Conservation (phyloP, 2,888 invertebrate species). For the Chrysolina oricalcia region DNA sequence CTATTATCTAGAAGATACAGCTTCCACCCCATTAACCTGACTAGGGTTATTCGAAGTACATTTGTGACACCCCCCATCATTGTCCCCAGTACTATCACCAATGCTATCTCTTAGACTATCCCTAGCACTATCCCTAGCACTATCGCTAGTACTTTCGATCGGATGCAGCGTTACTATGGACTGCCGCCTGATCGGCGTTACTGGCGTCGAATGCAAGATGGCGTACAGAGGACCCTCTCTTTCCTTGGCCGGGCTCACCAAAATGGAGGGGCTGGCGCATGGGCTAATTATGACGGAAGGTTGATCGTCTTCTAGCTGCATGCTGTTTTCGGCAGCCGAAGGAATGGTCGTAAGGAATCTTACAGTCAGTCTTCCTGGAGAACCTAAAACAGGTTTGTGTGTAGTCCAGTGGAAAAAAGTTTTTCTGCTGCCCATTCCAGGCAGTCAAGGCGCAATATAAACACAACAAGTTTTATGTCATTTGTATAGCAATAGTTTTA, state of each 20-base stretch:
- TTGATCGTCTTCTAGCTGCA: slow-evolving; percentile 79
- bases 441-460: too few relatives aligned
- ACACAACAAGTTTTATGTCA: too few relatives aligned
- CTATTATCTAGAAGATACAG: slow-evolving; percentile 63
- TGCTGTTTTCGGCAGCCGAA: slow-evolving; percentile 82
- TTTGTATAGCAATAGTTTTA: too few relatives aligned
- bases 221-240: slow-evolving; percentile 69
- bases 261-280: slow-evolving; percentile 58
- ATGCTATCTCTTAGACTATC: slow-evolving; percentile 19
- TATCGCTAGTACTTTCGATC: slow-evolving; percentile 58
- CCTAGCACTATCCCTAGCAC: slow-evolving; percentile 16
- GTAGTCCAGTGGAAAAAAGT: too few relatives aligned
- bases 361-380: slow-evolving; percentile 73
- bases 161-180: slow-evolving; percentile 71
- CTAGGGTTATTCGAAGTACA: slow-evolving; percentile 54
- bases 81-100: neutral
- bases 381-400: slow-evolving; percentile 62
- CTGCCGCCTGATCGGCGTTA: slow-evolving; percentile 66
- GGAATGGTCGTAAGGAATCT: slow-evolving; percentile 83
- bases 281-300: slow-evolving; percentile 38
- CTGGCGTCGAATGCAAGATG: slow-evolving; percentile 67
- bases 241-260: slow-evolving; percentile 68
- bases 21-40: slow-evolving; percentile 56
- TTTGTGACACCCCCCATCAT: slow-evolving; percentile 18
- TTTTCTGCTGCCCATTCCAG: too few relatives aligned